Percentiles rank a stretch among this genome's conserved stretches.
Evolutionary conservation across 2,797 vertebrate genomes (phyloP).

Genomic region (Falco biarmicus): DNA sequence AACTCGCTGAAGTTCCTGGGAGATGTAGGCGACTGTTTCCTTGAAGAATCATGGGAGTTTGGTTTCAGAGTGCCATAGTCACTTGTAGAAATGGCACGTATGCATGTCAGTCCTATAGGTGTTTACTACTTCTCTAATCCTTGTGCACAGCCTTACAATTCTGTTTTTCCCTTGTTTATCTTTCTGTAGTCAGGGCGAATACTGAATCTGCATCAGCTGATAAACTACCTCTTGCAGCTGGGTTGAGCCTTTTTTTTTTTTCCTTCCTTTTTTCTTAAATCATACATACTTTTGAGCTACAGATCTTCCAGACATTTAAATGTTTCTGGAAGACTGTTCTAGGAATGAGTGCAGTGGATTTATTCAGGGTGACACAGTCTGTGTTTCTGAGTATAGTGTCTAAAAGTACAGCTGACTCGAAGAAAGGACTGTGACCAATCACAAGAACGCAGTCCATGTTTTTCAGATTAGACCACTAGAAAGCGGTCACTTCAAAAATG

Average conservation of each 20-base stretch:
- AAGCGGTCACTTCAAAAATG: neutral
- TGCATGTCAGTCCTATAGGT: neutral
- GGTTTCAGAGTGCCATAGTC: neutral
- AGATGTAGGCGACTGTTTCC: neutral
- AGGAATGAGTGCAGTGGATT: neutral
- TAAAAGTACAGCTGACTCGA: neutral
- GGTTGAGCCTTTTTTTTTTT: neutral
- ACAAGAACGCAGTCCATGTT: neutral
- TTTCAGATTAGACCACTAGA: neutral
- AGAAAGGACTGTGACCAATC: neutral
- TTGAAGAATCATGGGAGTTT: neutral
- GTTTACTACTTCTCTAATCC: constrained; percentile 25
- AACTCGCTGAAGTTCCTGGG: neutral
- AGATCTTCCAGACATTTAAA: neutral
- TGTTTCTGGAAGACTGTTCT: neutral
- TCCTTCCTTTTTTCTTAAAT: neutral
- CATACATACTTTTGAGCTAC: neutral
- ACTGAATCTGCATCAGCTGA: neutral
- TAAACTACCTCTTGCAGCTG: neutral
- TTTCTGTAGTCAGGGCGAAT: neutral
- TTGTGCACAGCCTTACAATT: neutral
- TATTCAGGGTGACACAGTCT: neutral
- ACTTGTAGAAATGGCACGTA: neutral
- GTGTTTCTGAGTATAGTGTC: neutral
- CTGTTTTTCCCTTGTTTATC: constrained; percentile 3